Evolutionary conservation across 2,113 vertebrate genomes (phyloP), one percentile per base, ranked within the genome.

Genomic region (Circaetus cinerascens): DNA sequence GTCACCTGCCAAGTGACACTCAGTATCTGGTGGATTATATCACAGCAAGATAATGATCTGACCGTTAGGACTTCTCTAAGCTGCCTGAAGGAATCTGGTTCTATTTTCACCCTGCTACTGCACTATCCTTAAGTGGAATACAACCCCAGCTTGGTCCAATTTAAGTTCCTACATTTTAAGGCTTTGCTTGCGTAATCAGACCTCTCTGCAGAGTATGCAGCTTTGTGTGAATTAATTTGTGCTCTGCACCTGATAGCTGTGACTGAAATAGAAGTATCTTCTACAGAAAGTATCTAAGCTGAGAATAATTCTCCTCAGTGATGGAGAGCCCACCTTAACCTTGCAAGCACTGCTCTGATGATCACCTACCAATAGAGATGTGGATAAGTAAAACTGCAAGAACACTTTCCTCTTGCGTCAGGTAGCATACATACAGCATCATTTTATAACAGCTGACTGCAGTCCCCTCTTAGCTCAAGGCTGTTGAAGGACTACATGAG

Each of bases 181-280:
- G 48, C 34, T 77, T n/a, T 73, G 34, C 30, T 46, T 46, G 19
- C 20, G 22, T 16, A 29, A 56, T 48, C 7, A 48, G 53, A 51
- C 13, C 23, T 56, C 71, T 59, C 66, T 23, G 57, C 41, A 79
- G 38, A 79, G 62, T 3, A 43, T 2, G 11, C 12, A 46, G 73
- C 29, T 80, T 34, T 29, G 30, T 0, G 0, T 19, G 36, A 78
- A 87, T 64, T 59, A 59, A 59, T 32, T 69, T 7, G 2, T 48
- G 21, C 48, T 83, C 79, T 68, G 57, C 27, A 63, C 45, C 57
- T 53, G 38, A 55, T 9, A 71, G 72, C 26, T 34, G 22, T 16
- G 45, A 69, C 29, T 67, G 59, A 71, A 88, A 59, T 3, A n/a
- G 27, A 63, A 72, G 1, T 10, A 22, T 43, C 57, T 92, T 66